Conservation (phyloP, 1,140 invertebrate genomes). For the Aphelinus certus region DNA sequence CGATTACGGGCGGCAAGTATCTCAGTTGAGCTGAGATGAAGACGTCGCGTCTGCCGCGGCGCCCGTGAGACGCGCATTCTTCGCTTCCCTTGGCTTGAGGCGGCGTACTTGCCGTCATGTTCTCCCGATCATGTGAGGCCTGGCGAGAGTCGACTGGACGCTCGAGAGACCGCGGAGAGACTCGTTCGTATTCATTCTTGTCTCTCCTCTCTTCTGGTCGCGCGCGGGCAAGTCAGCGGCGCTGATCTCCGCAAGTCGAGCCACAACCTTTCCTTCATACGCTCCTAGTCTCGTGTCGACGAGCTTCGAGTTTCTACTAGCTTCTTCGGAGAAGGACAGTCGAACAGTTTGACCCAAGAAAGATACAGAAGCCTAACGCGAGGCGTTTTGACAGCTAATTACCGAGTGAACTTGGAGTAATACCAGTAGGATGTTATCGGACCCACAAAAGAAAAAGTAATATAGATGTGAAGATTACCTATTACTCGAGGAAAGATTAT, state of each 20-base stretch:
- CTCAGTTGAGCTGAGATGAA: not conserved
- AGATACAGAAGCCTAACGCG: too few relatives aligned
- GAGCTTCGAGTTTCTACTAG: conserved; percentile 19
- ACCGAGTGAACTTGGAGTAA: too few relatives aligned
- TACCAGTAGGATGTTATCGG: too few relatives aligned
- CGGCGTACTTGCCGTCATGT: conserved; percentile 27
- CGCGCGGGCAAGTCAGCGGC: not conserved
- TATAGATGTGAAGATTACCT: too few relatives aligned
- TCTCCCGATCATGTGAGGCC: conserved; percentile 55
- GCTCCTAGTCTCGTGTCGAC: conserved; percentile 26
- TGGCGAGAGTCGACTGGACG: conserved; percentile 35
- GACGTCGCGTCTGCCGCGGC: conserved; percentile 3
- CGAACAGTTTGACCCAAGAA: too few relatives aligned
- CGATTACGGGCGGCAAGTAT: not conserved
- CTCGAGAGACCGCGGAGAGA: conserved; percentile 40
- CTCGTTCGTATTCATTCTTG: conserved; percentile 36
- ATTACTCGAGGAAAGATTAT: too few relatives aligned
- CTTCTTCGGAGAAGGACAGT: not conserved
- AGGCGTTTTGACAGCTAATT: too few relatives aligned
- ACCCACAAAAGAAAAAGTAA: too few relatives aligned
- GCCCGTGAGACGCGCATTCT: not conserved
- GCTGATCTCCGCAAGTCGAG: not conserved
- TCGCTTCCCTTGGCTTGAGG: not conserved
- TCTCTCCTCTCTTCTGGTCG: conserved; percentile 34
- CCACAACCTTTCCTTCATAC: conserved; percentile 31